Conservation (phyloP, 2,113 vertebrate species). For the Setophaga petechia region DNA sequence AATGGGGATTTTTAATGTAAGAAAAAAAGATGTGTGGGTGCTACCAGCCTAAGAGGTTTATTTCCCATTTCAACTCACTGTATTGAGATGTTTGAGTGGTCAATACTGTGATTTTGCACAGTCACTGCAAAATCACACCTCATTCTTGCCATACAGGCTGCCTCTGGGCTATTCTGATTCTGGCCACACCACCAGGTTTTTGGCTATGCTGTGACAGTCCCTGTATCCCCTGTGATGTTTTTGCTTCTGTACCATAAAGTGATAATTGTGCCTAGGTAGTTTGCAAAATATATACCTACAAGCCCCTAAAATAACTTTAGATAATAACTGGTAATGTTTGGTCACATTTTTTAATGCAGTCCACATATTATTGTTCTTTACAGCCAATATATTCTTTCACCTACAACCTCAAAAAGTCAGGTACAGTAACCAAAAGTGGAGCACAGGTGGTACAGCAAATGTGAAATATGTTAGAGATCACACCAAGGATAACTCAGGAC, state of each 20-base stretch:
- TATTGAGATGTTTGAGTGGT: not conserved
- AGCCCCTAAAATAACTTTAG: not conserved
- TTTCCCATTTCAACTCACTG: not conserved
- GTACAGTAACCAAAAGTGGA: not conserved
- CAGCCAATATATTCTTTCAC: not conserved
- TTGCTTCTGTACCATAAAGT: not conserved
- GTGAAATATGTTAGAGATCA: not conserved
- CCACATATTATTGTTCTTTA: not conserved
- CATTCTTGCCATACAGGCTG: not conserved
- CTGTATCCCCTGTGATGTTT: not conserved
- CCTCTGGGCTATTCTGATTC: not conserved
- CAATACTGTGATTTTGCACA: not conserved
- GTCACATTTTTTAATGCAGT: not conserved
- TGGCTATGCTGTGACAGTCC: not conserved
- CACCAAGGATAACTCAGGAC: not conserved
- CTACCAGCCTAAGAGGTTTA: not conserved
- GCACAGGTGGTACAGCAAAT: not conserved
- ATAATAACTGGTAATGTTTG: not conserved
- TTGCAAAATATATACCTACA: not conserved
- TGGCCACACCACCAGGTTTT: not conserved
- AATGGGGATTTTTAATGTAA: not conserved
- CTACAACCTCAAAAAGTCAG: not conserved
- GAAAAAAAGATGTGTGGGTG: not conserved
- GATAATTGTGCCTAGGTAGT: not conserved
- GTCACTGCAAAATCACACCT: not conserved